A percentile compares a stretch with the other conserved stretches of the same genome.
phyloP scores from a whole-genome alignment of 2,113 vertebrate species.

The Scartelaos histophorus region DNA sequence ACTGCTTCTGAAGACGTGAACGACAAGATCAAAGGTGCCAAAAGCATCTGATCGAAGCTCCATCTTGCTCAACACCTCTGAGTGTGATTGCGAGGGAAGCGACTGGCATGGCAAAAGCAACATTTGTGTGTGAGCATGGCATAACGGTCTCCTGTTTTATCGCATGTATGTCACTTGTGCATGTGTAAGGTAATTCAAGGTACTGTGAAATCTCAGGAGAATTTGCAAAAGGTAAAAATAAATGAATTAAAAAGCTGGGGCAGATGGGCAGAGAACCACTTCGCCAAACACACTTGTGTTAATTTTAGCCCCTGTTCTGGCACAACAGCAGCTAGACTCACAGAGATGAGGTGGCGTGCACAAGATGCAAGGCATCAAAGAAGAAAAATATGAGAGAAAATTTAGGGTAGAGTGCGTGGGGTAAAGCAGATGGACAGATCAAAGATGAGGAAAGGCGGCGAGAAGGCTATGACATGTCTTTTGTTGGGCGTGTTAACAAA shows the following conservation, averaged over 20 bases:
- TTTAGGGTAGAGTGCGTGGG: slow-evolving; percentile 2
- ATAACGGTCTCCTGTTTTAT: neutral
- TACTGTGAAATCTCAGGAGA: slow-evolving; percentile 31
- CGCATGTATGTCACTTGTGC: neutral
- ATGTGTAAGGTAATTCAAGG: slow-evolving; percentile 35
- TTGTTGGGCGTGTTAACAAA: slow-evolving; percentile 35
- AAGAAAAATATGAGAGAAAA: slow-evolving; percentile 10
- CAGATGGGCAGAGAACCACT: slow-evolving; percentile 56
- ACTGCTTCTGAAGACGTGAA: slow-evolving; percentile 38
- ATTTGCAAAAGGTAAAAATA: slow-evolving; percentile 15
- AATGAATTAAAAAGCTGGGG: slow-evolving; percentile 24
- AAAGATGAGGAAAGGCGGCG: slow-evolving; percentile 5
- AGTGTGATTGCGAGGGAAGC: slow-evolving; percentile 35
- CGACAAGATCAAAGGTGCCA: slow-evolving; percentile 61
- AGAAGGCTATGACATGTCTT: slow-evolving; percentile 21
- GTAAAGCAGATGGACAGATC: slow-evolving; percentile 21
- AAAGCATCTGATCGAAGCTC: slow-evolving; percentile 54
- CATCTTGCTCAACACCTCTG: slow-evolving; percentile 39
- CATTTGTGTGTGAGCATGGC: neutral
- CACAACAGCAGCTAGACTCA: slow-evolving; percentile 63
- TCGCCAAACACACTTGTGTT: slow-evolving; percentile 60
- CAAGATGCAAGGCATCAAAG: slow-evolving; percentile 6
- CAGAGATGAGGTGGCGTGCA: slow-evolving; percentile 36
- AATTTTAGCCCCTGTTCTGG: slow-evolving; percentile 59
- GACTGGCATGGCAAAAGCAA: slow-evolving; percentile 16